These are phyloP conservation scores for Apamea monoglypha DNA, from an alignment of 2,888 invertebrate species.

Conservation along the genomic window DNA sequence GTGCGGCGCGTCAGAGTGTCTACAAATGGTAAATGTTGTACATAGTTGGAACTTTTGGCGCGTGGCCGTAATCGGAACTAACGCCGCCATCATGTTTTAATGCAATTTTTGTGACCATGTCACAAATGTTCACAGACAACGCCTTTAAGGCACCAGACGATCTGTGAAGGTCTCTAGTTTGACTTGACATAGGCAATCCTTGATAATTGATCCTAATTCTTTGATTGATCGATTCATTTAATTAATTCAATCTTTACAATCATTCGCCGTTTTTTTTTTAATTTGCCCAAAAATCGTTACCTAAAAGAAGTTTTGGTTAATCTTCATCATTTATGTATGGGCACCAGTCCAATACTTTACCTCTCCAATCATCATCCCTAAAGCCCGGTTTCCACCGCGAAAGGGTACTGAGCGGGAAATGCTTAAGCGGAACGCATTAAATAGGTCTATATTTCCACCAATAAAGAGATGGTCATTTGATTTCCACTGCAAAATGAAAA, in stretches of 20 bases:
- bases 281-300: too few relatives aligned
- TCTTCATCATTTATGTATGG: background rate
- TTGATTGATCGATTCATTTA: background rate
- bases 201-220: background rate
- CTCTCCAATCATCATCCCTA: too few relatives aligned
- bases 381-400: too few relatives aligned
- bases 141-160: background rate
- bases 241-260: background rate
- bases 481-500: too few relatives aligned
- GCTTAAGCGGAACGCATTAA: too few relatives aligned
- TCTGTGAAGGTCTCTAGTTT: background rate
- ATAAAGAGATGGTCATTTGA: too few relatives aligned
- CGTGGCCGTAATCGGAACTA: background rate
- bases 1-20: slow-evolving; percentile 94
- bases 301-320: background rate
- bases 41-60: background rate
- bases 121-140: background rate
- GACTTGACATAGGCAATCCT: background rate
- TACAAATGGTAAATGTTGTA: slow-evolving; percentile 75
- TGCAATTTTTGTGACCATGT: background rate
- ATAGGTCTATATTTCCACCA: too few relatives aligned
- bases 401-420: too few relatives aligned
- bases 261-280: background rate
- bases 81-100: background rate
- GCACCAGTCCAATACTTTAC: background rate